A percentile compares a stretch with the other conserved stretches of the same genome.
These are phyloP conservation scores for Caenorhabditis drosophilae DNA, from an alignment of 2,888 invertebrate genomes.

Conservation along the genomic window DNA sequence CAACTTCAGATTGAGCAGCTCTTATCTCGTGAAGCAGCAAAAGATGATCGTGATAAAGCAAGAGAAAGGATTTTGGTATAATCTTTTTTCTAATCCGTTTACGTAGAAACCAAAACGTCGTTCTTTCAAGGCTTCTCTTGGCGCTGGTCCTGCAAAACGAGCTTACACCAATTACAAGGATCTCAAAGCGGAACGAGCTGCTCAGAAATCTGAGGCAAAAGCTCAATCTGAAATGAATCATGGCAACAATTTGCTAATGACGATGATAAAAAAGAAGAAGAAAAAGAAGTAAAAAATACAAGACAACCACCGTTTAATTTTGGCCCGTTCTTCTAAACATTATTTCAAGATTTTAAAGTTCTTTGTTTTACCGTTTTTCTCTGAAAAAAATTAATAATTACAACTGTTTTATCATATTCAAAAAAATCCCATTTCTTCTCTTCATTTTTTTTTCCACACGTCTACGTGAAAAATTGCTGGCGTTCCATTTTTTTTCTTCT, in stretches of 20 bases:
- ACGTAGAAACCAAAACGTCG: neutral
- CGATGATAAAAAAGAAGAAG: conserved; percentile 25
- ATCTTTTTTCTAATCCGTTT: neutral
- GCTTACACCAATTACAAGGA: conserved; percentile 49
- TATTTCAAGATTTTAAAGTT: conserved; percentile 1
- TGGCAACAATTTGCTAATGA: conserved; percentile 20
- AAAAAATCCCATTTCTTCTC: conserved; percentile 2
- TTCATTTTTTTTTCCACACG: neutral
- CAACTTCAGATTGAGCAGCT: conserved; percentile 47
- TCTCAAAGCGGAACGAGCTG: conserved; percentile 36
- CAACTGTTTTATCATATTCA: conserved; percentile 30
- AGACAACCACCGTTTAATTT: too few species aligned
- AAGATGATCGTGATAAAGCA: conserved; percentile 36
- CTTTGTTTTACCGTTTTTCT: too few species aligned
- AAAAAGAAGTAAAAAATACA: conserved; percentile 16
- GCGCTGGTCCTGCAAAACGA: conserved; percentile 49
- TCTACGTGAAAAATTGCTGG: conserved; percentile 24
- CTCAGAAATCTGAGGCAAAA: conserved; percentile 30
- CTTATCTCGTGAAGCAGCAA: conserved; percentile 36
- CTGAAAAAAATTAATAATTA: too few species aligned
- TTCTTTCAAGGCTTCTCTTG: conserved; percentile 35
- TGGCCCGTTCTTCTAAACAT: too few species aligned
- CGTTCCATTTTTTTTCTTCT: conserved; percentile 17
- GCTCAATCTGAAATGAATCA: conserved; percentile 28
- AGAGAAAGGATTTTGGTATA: conserved; percentile 41